phyloP scores from a whole-genome alignment of 1,140 invertebrate species.

The Coptotermes formosanus region DNA sequence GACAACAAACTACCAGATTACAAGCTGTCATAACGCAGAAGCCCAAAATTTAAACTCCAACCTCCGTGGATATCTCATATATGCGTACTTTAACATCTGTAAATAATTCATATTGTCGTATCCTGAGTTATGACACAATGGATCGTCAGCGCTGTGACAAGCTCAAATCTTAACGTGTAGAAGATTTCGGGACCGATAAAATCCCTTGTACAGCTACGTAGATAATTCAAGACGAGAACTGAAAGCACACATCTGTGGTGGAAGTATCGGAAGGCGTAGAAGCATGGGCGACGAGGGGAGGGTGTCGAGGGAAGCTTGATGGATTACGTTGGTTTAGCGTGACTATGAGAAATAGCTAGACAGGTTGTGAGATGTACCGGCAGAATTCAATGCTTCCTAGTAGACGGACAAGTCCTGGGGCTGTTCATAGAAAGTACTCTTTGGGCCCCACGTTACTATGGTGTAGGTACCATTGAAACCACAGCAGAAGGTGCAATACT shows the following conservation, averaged over 20 bases:
- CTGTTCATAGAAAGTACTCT: neutral
- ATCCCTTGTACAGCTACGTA: neutral
- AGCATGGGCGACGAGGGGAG: neutral
- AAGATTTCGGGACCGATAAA: no score
- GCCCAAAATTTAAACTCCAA: no score
- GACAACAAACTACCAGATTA: no score
- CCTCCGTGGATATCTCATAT: no score
- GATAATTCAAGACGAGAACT: slow-evolving; percentile 7
- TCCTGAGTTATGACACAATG: no score
- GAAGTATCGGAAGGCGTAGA: neutral
- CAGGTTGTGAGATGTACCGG: neutral
- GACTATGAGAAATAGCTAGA: slow-evolving; percentile 15
- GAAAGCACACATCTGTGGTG: neutral
- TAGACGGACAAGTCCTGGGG: neutral
- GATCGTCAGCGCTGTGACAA: no score
- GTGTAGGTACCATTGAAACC: neutral
- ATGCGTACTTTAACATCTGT: no score
- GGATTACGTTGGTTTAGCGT: neutral
- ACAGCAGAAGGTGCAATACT: neutral
- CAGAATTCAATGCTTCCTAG: neutral
- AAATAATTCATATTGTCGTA: no score
- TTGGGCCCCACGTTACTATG: neutral
- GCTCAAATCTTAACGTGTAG: no score
- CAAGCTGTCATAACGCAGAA: no score
- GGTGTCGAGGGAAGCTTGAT: neutral